Evolutionary conservation across 2,888 invertebrate genomes (phyloP).

Genomic region (Yponomeuta plumbellus): DNA sequence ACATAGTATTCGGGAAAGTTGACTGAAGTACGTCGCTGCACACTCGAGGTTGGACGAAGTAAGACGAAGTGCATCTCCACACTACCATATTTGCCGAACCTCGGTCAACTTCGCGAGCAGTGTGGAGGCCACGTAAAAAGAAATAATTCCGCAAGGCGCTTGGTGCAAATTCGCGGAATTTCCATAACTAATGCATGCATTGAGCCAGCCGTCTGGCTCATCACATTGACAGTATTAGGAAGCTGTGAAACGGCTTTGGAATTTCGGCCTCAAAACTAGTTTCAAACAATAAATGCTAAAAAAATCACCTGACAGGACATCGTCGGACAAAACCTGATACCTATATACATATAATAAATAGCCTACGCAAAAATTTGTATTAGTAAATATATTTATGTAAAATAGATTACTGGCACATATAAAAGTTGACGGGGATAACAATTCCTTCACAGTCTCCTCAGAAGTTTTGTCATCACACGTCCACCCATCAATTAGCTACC

Average conservation of each 20-base stretch:
- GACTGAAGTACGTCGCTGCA: no score
- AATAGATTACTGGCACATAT: slow-evolving; percentile 35
- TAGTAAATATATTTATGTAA: slow-evolving; percentile 41
- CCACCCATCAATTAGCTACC: slow-evolving; percentile 27
- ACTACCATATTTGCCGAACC: no score
- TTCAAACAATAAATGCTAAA: neutral
- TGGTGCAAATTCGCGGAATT: no score
- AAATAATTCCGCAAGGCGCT: no score
- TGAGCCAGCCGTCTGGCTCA: no score
- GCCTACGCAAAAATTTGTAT: neutral
- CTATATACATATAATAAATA: neutral
- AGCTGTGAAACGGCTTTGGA: neutral
- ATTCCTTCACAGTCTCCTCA: slow-evolving; percentile 39
- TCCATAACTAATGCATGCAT: no score
- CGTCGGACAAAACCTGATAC: neutral
- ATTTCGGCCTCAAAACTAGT: neutral
- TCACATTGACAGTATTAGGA: no score
- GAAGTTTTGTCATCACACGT: slow-evolving; percentile 28
- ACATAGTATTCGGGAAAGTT: no score
- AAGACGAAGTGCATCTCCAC: no score
- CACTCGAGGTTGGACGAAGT: no score
- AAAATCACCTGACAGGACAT: neutral
- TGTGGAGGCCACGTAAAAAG: no score
- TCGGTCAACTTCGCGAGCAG: no score
- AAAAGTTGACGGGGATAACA: slow-evolving; percentile 40